Evolutionary conservation across 1,140 invertebrate genomes (phyloP), one percentile per base, ranked within the genome.

Genomic region (Anoplolepis gracilipes): DNA sequence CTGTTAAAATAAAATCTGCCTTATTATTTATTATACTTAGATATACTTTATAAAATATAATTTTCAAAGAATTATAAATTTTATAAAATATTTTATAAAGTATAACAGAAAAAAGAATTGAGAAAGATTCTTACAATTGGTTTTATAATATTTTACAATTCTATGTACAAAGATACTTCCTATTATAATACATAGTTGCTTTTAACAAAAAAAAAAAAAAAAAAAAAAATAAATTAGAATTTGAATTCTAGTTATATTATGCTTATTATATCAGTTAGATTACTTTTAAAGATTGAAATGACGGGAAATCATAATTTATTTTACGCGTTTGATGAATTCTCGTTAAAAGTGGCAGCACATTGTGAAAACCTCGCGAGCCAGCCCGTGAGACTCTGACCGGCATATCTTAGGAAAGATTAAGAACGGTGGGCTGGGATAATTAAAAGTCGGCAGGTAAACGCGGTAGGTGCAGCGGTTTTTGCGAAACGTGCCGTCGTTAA

Each of bases 391-490:
- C 25, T n/a, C n/a, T 67, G 25, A 19, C 25, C 36, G 36, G 65
- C 64, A 59, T 19, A 49, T 49, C 64, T 57, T 13, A 46, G 19
- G 33, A 25, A 36, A 69, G 28, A 82, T 82, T 59, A 72, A 82
- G 67, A 82, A 73, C 55, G 67, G 36, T 28, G 19, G 36, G 25
- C n/a, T 55, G 67, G 28, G 53, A 36, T 72, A 82, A 82, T 82
- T 73, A 82, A 82, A 82, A 82, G 67, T 69, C 67, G 53, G 78
- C 67, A 8, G 36, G 67, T 55, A 79, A 69, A 69, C 64, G 77
- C 64, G 77, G 64, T 69, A 79, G 77, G 78, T 42, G 53, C 65
- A 61, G 78, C 67, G 13, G 53, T 81, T 81, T 81, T 81, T 81
- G 78, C 78, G 78, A 81, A 81, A 81, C 22, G 16, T 6, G 19